These are phyloP conservation scores for Trachymyrmex cornetzi DNA, from an alignment of 1,140 invertebrate genomes.

Conservation along the genomic window DNA sequence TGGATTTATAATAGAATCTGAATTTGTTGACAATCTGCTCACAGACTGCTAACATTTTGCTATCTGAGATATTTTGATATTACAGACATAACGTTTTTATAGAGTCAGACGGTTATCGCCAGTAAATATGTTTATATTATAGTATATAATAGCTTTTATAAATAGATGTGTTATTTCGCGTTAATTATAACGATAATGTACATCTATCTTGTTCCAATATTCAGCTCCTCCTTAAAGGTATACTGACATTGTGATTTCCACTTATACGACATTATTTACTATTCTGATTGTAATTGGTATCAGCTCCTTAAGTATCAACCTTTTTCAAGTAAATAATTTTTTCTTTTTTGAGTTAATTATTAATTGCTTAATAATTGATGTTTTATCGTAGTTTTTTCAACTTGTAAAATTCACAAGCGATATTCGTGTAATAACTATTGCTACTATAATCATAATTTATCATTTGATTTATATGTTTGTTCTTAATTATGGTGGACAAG, in stretches of 20 bases:
- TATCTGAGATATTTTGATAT: too few relatives aligned
- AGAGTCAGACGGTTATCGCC: not conserved
- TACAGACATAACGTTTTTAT: not conserved
- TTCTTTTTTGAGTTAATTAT: not conserved
- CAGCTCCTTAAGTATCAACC: not conserved
- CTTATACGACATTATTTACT: not conserved
- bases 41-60: too few relatives aligned
- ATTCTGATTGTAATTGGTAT: conserved; percentile 9
- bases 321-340: conserved; percentile 30
- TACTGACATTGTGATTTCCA: not conserved
- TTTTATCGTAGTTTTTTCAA: not conserved
- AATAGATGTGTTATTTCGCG: not conserved
- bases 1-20: too few relatives aligned
- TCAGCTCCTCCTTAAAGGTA: conserved; percentile 11
- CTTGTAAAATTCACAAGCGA: not conserved
- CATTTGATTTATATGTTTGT: conserved; percentile 29
- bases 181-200: not conserved
- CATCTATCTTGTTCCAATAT: not conserved
- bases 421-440: not conserved
- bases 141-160: not conserved
- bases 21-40: too few relatives aligned
- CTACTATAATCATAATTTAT: fast-evolving
- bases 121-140: too few relatives aligned
- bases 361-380: conserved; percentile 8
- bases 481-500: conserved; percentile 15